Conservation (phyloP, 2,888 invertebrate genomes). For the Calameuta filiformis region DNA sequence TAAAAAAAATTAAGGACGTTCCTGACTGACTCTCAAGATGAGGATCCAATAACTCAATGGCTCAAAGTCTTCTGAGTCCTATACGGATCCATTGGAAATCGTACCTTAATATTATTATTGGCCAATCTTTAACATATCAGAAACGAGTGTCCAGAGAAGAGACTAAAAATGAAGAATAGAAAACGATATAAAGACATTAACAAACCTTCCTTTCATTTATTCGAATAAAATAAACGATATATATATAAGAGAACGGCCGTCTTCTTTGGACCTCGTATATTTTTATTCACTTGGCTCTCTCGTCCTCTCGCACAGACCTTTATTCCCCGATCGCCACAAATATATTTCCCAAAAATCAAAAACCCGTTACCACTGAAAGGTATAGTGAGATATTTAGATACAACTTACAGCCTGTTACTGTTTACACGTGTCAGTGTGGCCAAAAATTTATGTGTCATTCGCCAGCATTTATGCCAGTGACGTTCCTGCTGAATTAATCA, state of each 20-base stretch:
- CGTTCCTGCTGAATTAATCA: background rate
- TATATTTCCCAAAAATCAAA: background rate
- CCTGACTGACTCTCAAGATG: conserved; percentile 10
- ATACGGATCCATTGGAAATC: background rate
- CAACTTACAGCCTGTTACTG: background rate
- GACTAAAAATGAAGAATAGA: background rate
- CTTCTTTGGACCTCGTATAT: background rate
- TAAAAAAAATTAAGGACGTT: background rate
- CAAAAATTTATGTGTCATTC: background rate
- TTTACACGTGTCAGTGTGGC: background rate
- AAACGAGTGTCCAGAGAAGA: conserved; percentile 5
- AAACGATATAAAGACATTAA: background rate
- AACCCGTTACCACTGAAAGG: background rate
- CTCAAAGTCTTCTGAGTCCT: background rate
- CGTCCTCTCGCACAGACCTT: background rate
- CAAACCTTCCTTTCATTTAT: background rate
- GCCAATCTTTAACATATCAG: conserved; percentile 58
- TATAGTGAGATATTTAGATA: background rate
- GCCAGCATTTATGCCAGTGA: background rate
- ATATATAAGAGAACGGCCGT: background rate
- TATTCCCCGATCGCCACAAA: background rate
- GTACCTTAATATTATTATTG: conserved; percentile 13
- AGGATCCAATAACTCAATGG: conserved; percentile 2
- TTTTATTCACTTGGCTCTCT: background rate
- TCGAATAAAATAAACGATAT: background rate